Conservation (phyloP, 30 jellyfish, hydroid and myxozoan species). For the Chrysaora quinquecirrha region DNA sequence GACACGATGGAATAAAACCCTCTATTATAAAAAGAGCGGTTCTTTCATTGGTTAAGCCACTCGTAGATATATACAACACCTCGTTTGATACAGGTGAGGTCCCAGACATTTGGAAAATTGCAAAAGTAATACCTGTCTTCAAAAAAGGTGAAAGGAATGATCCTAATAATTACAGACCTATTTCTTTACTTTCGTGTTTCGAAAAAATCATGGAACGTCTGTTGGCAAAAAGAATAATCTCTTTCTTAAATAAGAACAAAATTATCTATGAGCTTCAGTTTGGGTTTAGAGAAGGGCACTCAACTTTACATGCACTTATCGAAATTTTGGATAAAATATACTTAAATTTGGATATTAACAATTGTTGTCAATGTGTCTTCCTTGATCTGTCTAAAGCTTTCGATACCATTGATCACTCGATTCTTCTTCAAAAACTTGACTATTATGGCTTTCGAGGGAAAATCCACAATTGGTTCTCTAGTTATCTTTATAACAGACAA, state of each 20-base stretch:
- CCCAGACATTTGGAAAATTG: no score
- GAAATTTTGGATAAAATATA: background rate
- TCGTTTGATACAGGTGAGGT: no score
- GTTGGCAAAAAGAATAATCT: no score
- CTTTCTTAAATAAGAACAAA: no score
- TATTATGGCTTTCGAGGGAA: slow-evolving; percentile 4
- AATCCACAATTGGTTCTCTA: background rate
- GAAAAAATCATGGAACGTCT: background rate
- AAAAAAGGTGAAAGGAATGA: background rate
- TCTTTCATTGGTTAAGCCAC: no score
- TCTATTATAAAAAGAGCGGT: no score
- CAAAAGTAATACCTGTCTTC: no score
- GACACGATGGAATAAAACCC: no score
- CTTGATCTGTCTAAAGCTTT: slow-evolving; percentile 22
- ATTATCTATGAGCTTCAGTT: slow-evolving; percentile 15
- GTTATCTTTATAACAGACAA: background rate
- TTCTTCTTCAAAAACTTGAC: slow-evolving; percentile 5
- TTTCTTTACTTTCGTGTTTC: slow-evolving; percentile 3
- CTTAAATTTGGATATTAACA: background rate
- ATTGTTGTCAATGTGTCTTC: slow-evolving; percentile 9
- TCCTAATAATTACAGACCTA: slow-evolving; percentile 10
- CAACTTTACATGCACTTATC: background rate
- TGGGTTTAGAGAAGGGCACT: slow-evolving; percentile 2
- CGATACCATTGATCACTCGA: slow-evolving; percentile 10
- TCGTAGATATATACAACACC: no score